Conservation (phyloP, 2,113 vertebrate species). For the Nothobranchius furzeri region DNA sequence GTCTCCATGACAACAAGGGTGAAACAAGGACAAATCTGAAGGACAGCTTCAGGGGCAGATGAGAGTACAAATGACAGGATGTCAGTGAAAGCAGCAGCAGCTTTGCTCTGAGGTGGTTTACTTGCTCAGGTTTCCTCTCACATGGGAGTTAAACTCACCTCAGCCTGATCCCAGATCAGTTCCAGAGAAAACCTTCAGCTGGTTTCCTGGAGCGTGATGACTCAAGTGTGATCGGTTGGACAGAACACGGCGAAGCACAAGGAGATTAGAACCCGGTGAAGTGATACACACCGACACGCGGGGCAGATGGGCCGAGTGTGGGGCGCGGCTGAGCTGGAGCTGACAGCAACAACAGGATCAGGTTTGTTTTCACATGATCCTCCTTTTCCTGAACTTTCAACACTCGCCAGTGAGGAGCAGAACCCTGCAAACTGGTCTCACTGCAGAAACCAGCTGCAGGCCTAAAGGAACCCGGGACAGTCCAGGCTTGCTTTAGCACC, state of each 20-base stretch:
- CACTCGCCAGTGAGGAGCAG: not conserved
- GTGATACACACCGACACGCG: not conserved
- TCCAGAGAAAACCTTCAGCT: not conserved
- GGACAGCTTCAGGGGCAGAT: not conserved
- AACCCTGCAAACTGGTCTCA: not conserved
- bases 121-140: not conserved
- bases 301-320: not conserved
- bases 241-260: not conserved
- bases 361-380: not conserved
- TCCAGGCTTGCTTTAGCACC: too few relatives aligned
- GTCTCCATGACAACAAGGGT: too few relatives aligned
- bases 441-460: not conserved
- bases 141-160: too few relatives aligned
- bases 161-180: not conserved
- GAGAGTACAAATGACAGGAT: not conserved
- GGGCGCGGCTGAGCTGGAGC: not conserved
- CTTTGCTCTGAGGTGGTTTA: too few relatives aligned
- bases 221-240: not conserved
- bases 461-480: too few relatives aligned
- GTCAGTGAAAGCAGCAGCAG: not conserved
- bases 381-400: slow-evolving; percentile 2
- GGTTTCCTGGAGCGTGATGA: not conserved
- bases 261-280: not conserved
- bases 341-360: slow-evolving; percentile 4
- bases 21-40: not conserved